phyloP scores from a whole-genome alignment of 2,113 vertebrate species.

The Elaphurus davidianus region DNA sequence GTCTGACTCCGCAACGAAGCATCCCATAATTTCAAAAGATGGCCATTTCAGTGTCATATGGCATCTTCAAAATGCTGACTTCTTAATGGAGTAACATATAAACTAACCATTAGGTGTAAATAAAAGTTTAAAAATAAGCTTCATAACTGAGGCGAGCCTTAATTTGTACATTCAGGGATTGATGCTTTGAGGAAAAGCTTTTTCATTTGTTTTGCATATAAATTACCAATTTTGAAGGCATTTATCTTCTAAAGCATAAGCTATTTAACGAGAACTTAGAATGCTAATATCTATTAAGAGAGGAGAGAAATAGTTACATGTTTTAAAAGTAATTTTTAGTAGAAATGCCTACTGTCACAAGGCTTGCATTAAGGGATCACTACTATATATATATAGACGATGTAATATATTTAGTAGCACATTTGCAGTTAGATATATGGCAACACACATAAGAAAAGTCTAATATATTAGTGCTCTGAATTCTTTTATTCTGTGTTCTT shows the following conservation, averaged over 20 bases:
- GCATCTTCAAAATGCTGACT: conserved; percentile 75
- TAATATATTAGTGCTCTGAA: neutral
- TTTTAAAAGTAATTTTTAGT: conserved; percentile 45
- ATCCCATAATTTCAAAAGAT: conserved; percentile 82
- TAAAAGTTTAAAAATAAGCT: conserved; percentile 60
- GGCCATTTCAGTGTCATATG: conserved; percentile 69
- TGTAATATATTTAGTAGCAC: conserved; percentile 41
- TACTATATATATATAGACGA: conserved; percentile 35
- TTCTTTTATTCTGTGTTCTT: neutral
- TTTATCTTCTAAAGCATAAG: conserved; percentile 67
- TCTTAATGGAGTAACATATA: conserved; percentile 70
- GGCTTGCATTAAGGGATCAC: conserved; percentile 1
- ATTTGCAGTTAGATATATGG: conserved; percentile 8
- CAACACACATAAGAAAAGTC: conserved; percentile 30
- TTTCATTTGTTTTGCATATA: conserved; percentile 65
- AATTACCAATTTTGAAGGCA: conserved; percentile 48
- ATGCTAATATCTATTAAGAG: conserved; percentile 56
- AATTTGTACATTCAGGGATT: conserved; percentile 66
- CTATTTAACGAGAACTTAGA: conserved; percentile 48
- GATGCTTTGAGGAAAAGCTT: conserved; percentile 53
- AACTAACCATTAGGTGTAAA: conserved; percentile 67
- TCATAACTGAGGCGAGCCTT: conserved; percentile 63
- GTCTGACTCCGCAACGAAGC: conserved; percentile 75
- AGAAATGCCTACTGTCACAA: conserved; percentile 47
- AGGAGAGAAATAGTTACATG: conserved; percentile 43